A percentile compares a stretch with the other conserved stretches of the same genome.
phyloP scores from a whole-genome alignment of 1,140 invertebrate species.

The Mizuhopecten yessoensis region DNA sequence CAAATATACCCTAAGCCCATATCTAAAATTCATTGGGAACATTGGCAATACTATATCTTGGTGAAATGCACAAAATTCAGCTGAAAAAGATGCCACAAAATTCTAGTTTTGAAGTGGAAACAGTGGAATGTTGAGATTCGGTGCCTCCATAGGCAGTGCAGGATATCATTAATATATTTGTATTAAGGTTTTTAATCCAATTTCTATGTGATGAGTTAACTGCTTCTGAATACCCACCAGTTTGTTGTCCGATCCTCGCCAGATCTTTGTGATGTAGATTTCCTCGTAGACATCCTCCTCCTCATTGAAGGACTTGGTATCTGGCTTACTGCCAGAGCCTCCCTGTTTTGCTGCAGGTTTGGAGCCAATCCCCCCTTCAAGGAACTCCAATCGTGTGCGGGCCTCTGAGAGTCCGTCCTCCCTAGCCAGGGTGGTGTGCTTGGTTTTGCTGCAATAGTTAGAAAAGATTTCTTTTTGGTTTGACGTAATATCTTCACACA shows the following conservation, averaged over 20 bases:
- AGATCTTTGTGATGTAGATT: slow-evolving; percentile 61
- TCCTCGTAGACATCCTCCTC: slow-evolving; percentile 57
- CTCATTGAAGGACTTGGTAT: neutral
- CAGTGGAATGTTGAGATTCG: no score
- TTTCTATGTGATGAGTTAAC: no score
- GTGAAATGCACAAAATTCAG: no score
- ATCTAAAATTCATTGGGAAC: no score
- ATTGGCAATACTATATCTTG: no score
- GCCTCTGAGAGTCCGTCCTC: slow-evolving; percentile 66
- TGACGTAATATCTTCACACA: no score
- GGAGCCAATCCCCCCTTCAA: neutral
- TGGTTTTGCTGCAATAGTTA: slow-evolving; percentile 51
- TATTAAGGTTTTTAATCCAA: no score
- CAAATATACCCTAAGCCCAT: no score
- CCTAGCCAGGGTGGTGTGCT: slow-evolving; percentile 62
- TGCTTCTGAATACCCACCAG: neutral
- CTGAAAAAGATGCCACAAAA: no score
- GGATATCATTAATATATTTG: no score
- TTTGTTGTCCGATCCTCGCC: slow-evolving; percentile 47
- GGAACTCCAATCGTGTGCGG: slow-evolving; percentile 1
- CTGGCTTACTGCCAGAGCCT: slow-evolving; percentile 38
- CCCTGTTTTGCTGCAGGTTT: neutral
- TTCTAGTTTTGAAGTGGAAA: no score
- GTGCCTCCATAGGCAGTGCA: no score
- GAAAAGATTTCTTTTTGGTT: neutral